phyloP scores from a whole-genome alignment of 1,140 invertebrate genomes.

The Olivierus martensii region DNA sequence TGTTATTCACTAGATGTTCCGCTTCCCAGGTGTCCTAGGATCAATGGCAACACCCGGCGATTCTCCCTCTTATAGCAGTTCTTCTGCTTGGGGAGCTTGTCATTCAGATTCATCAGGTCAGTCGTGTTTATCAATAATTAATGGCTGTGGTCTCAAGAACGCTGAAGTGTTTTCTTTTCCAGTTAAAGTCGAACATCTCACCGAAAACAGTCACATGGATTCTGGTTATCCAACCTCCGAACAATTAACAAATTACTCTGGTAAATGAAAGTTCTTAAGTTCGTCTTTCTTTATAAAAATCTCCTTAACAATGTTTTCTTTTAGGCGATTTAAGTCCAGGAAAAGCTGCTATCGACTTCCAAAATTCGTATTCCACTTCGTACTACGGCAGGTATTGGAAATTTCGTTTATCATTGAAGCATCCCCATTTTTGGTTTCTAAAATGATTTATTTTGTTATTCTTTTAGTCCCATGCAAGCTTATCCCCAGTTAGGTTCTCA shows the following conservation, averaged over 20 bases:
- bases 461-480: constrained; percentile 19
- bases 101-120: constrained; percentile 10
- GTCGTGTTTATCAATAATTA: background rate
- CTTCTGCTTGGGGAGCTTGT: constrained; percentile 13
- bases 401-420: too few species aligned
- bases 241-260: constrained; percentile 13
- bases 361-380: constrained; percentile 15
- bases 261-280: background rate
- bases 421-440: too few species aligned
- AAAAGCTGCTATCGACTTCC: constrained; percentile 14
- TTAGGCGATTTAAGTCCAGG: constrained; percentile 13
- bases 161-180: background rate
- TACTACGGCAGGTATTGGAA: constrained; percentile 13
- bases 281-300: background rate
- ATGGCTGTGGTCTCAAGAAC: background rate
- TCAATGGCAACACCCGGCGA: constrained; percentile 19
- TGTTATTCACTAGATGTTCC: background rate
- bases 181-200: constrained; percentile 16
- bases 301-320: background rate
- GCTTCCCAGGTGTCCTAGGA: constrained; percentile 14
- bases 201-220: constrained; percentile 10
- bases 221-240: constrained; percentile 12
- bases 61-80: constrained; percentile 12
- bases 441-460: too few species aligned
- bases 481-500: constrained; percentile 18